These are phyloP conservation scores for Neria commutata DNA, from an alignment of 2,888 invertebrate genomes.

Conservation along the genomic window DNA sequence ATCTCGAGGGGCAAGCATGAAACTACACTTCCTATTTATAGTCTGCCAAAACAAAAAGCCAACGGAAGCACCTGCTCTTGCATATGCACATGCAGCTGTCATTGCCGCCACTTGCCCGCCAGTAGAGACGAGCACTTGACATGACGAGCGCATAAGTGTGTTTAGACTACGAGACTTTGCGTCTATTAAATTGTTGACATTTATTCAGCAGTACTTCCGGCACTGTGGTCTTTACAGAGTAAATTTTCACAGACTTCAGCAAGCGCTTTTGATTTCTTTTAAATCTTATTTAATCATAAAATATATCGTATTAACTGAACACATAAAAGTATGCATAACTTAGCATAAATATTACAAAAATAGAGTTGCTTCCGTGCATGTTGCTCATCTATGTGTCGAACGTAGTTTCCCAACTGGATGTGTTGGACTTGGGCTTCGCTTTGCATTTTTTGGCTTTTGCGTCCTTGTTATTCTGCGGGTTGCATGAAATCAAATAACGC, in stretches of 20 bases:
- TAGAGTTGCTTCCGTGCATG: background rate
- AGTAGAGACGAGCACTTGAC: no score
- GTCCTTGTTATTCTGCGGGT: background rate
- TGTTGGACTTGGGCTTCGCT: background rate
- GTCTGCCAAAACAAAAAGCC: no score
- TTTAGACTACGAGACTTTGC: no score
- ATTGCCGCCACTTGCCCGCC: no score
- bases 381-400: slow-evolving; percentile 23
- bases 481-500: background rate
- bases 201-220: no score
- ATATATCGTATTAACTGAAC: background rate
- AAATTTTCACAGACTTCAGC: no score
- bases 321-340: slow-evolving; percentile 9
- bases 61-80: no score
- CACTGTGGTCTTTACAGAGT: no score
- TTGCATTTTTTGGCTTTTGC: background rate
- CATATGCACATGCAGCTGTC: no score
- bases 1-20: background rate
- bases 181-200: no score
- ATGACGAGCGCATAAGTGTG: no score
- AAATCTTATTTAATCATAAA: slow-evolving; percentile 1
- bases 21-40: slow-evolving; percentile 7
- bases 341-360: background rate
- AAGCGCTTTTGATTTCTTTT: no score
- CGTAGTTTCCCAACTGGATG: slow-evolving; percentile 37